These are phyloP conservation scores for Crepidodera aurea DNA, from an alignment of 2,888 invertebrate genomes.

Conservation along the genomic window DNA sequence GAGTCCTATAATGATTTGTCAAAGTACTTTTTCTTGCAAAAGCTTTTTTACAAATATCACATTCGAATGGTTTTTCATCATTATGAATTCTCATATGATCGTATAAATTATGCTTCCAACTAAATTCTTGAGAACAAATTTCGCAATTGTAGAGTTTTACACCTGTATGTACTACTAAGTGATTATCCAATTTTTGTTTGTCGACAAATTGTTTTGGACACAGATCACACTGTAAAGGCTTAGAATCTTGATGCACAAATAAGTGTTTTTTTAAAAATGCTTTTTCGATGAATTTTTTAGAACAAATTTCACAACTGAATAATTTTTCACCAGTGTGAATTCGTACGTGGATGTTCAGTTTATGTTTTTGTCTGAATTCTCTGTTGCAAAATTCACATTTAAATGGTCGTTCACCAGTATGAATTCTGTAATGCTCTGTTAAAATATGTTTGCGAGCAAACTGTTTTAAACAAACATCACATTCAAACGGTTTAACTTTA, in stretches of 20 bases:
- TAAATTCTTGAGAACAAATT: neutral
- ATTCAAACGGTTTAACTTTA: neutral
- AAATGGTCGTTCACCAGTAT: neutral
- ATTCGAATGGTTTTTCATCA: constrained; percentile 56
- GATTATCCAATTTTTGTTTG: neutral
- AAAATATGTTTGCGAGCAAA: neutral
- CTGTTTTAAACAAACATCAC: neutral
- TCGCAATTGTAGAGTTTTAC: neutral
- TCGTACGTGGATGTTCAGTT: neutral
- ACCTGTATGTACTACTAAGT: neutral
- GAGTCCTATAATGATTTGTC: constrained; percentile 57
- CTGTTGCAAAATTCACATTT: neutral
- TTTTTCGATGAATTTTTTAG: neutral
- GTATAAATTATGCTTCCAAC: neutral
- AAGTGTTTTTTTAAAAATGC: neutral
- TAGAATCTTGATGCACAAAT: neutral
- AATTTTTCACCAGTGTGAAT: constrained; percentile 7
- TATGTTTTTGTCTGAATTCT: neutral
- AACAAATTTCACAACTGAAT: too few species aligned
- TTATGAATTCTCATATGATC: constrained; percentile 42
- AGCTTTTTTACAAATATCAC: constrained; percentile 55
- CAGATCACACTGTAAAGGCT: neutral
- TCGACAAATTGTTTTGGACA: neutral
- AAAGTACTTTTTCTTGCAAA: constrained; percentile 58
- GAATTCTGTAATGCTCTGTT: neutral